Evolutionary conservation across 2,888 invertebrate species (phyloP), one percentile per base, ranked within the genome.

Genomic region (Pterostichus niger): DNA sequence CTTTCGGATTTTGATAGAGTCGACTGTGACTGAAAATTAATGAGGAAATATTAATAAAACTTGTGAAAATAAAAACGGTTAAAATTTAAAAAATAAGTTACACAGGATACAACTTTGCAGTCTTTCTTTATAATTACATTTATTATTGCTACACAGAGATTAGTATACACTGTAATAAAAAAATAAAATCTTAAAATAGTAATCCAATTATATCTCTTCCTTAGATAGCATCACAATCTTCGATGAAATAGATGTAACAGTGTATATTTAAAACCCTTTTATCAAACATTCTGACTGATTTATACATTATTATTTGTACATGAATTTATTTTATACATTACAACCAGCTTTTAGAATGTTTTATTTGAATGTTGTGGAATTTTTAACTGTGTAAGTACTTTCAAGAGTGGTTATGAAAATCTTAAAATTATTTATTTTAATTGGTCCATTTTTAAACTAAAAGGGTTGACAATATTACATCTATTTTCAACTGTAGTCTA

Each of bases 101-200:
- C n/a, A n/a, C 52, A 52, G 13, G 24, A 24, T 24, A 24, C 24
- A 24, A 24, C 24, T 24, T 24, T 24, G 1, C 2, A 24, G 24
- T 24, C 24, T 40, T 54, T 81, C n/a, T 76, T 73, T 49, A 56
- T 24, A 59, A 49, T 82, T 73, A 83, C 77, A 77, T 83, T 83
- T 83, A 83, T 83, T 83, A 83, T 83, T 83, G 83, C 83, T 83
- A 83, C 77, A 83, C 68, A 83, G 77, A 68, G 77, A 77, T 77
- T 82, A 82, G 61, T 76, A 68, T 68, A 81, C 46, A 73, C 17
- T 77, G 46, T 77, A 64, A 83, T 77, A 77, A 83, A 83, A 83
- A 83, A 83, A 83, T 77, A 77, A 79, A 79, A 79, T 79, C 13
- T 81, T 73, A 68, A 75, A 82, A 82, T 59, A 54, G 40, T 75